Evolutionary conservation across 2,113 vertebrate genomes (phyloP), one percentile per base, ranked within the genome.

Genomic region (Cyanoliseus patagonus): DNA sequence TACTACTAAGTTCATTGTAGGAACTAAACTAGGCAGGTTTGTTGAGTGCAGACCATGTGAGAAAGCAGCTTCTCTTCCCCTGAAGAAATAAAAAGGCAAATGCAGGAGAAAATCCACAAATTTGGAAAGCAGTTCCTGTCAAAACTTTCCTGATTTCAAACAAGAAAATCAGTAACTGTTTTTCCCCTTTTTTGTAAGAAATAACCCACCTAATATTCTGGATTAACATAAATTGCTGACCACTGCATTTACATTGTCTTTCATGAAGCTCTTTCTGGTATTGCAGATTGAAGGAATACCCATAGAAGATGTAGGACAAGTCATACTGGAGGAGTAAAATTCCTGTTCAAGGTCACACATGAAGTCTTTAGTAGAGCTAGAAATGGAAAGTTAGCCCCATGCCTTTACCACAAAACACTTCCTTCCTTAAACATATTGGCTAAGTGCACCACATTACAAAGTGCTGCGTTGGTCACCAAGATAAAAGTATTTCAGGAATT

Each of bases 221-320:
- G 31, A 44, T 68, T 47, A 41, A n/a, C 89, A 62, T 74, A 86
- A 92, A 92, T 59, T 86, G 46, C 39, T 89, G 77, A 52, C n/a
- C 42, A 39, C 30, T 95, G 46, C 66, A 84, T 86, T 93, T 87
- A 88, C 49, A 28, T 41, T 35, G 47, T 51, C 76, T 87, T 95
- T 88, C 95, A 90, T 10, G 18, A 94, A 92, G 52, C 37, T 91
- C 66, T 39, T 96, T 93, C 88, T 89, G n/a, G 42, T 88, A 88
- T 89, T 81, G 62, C 44, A 88, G 69, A 80, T 77, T 73, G 72
- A 72, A 96, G 83, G 41, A 79, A 20, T 42, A 70, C 27, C 59
- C 16, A 11, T 94, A 51, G 66, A 96, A 95, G 70, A 55, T 78
- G 33, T 13, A 79, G 22, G n/a, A 72, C 24, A 75, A 82, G 25